A percentile compares a stretch with the other conserved stretches of the same genome.
phyloP scores from a whole-genome alignment of 2,888 invertebrate species.

The Nymphalis polychloros region DNA sequence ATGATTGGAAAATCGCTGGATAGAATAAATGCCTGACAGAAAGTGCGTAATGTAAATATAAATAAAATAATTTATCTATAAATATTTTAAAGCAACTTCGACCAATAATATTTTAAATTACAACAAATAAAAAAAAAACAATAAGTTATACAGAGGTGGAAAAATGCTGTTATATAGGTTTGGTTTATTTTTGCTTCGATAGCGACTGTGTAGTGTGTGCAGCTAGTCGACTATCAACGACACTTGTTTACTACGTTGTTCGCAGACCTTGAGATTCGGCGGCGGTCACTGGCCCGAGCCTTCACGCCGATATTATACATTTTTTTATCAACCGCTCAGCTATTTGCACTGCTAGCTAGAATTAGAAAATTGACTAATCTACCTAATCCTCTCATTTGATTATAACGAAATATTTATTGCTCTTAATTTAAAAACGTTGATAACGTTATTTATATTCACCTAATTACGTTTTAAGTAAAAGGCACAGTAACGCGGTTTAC shows the following conservation, averaged over 20 bases:
- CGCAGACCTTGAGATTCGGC: constrained; percentile 80
- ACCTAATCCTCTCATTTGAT: constrained; percentile 15
- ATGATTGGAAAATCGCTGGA: too few species aligned
- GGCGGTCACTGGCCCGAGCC: constrained; percentile 75
- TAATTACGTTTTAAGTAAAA: background rate
- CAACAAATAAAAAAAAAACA: too few species aligned
- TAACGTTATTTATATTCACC: too few species aligned
- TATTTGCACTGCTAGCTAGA: constrained; percentile 34
- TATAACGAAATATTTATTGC: constrained; percentile 2
- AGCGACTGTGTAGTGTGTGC: constrained; percentile 12
- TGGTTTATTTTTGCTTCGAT: background rate
- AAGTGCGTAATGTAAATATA: too few species aligned
- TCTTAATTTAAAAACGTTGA: background rate
- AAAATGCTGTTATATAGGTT: constrained; percentile 7
- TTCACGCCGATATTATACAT: constrained; percentile 58
- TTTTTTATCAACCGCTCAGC: constrained; percentile 51
- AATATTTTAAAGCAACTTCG: too few species aligned
- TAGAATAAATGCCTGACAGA: too few species aligned
- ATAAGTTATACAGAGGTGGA: background rate
- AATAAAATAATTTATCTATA: too few species aligned
- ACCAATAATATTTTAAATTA: too few species aligned
- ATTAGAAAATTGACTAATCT: constrained; percentile 31
- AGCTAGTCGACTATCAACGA: constrained; percentile 49
- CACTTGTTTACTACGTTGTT: constrained; percentile 76
- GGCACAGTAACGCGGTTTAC: background rate